A percentile compares a stretch with the other conserved stretches of the same genome.
phyloP scores from a whole-genome alignment of 2,888 invertebrate species.

The Miltochrista miniata region DNA sequence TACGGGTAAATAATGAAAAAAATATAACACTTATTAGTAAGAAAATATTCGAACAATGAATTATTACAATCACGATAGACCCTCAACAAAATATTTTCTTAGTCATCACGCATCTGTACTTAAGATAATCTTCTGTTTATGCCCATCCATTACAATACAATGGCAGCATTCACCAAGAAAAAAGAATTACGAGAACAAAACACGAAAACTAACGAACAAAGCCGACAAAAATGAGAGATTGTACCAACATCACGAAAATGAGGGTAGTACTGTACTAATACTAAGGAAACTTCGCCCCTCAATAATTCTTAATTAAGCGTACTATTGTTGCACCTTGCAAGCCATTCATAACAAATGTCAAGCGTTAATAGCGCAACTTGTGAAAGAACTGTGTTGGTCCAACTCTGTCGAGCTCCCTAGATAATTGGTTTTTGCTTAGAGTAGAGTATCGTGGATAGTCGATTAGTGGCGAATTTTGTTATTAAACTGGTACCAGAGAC shows the following conservation, averaged over 20 bases:
- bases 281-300: constrained; percentile 32
- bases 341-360: constrained; percentile 70
- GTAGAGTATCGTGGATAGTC: constrained; percentile 17
- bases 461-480: no score
- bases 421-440: constrained; percentile 60
- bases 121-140: constrained; percentile 6
- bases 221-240: constrained; percentile 4
- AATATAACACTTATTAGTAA: no score
- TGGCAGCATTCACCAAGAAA: constrained; percentile 14
- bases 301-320: constrained; percentile 67
- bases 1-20: no score
- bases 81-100: no score
- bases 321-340: constrained; percentile 71
- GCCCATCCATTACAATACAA: constrained; percentile 15
- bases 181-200: constrained; percentile 29
- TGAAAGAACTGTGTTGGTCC: constrained; percentile 49
- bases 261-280: neutral
- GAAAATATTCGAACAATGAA: no score
- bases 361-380: constrained; percentile 63
- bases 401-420: constrained; percentile 45
- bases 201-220: constrained; percentile 18
- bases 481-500: no score
- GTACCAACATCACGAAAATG: constrained; percentile 15
- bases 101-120: constrained; percentile 11
- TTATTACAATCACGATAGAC: no score